Evolutionary conservation across 92 coral and sea anemone genomes (phyloP).

Genomic region (Nematostella vectensis): DNA sequence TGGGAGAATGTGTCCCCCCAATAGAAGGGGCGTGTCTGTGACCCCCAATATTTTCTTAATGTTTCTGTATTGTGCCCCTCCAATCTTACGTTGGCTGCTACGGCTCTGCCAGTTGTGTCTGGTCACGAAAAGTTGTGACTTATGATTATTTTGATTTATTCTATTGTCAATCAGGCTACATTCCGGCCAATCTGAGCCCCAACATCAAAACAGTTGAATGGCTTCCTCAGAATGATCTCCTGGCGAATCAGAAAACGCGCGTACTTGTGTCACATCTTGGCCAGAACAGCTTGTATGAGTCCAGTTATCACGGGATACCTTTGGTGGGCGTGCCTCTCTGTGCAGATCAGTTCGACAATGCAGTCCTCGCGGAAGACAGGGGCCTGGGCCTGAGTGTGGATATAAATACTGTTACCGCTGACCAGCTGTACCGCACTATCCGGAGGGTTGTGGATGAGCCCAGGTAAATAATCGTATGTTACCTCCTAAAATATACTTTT

Average conservation of each 20-base stretch:
- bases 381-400: constrained; percentile 29
- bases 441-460: constrained; percentile 31
- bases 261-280: constrained; percentile 39
- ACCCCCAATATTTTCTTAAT: too few relatives aligned
- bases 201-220: constrained; percentile 37
- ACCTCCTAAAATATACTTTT: too few relatives aligned
- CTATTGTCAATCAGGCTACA: constrained; percentile 14
- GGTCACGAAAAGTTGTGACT: neutral
- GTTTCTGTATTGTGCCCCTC: too few relatives aligned
- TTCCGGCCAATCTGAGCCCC: constrained; percentile 32
- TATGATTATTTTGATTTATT: too few relatives aligned
- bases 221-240: constrained; percentile 47
- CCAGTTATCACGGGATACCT: constrained; percentile 41
- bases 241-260: constrained; percentile 31
- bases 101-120: too few relatives aligned
- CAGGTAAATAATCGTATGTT: constrained; percentile 13
- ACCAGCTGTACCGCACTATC: constrained; percentile 20
- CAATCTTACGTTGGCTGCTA: too few relatives aligned
- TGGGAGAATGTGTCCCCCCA: too few relatives aligned
- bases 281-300: constrained; percentile 40
- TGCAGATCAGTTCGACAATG: constrained; percentile 39
- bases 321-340: constrained; percentile 34
- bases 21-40: too few relatives aligned
- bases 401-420: constrained; percentile 24
- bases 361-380: constrained; percentile 11